These are phyloP conservation scores for Phyto melanocephala DNA, from an alignment of 2,888 invertebrate genomes.

Conservation along the genomic window DNA sequence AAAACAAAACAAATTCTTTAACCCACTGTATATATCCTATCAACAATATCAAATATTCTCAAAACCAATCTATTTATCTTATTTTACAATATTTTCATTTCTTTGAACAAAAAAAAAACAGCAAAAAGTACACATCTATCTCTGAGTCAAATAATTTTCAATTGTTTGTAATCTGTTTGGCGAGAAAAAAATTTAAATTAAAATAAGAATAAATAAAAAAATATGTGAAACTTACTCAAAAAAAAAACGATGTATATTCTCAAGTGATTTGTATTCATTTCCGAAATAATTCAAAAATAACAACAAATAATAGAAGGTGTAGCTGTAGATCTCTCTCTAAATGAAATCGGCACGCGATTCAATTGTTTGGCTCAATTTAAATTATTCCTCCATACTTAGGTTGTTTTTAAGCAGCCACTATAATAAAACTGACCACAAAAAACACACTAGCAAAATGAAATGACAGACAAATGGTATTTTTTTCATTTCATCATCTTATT, in stretches of 20 bases:
- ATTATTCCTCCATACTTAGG: constrained; percentile 36
- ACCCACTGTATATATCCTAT: constrained; percentile 6
- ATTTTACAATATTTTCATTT: background rate
- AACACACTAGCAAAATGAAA: background rate
- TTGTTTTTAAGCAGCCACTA: constrained; percentile 15
- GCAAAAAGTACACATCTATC: constrained; percentile 24
- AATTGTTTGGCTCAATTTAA: constrained; percentile 69
- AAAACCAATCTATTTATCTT: constrained; percentile 34
- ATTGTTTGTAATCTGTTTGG: constrained; percentile 51
- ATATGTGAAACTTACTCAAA: constrained; percentile 21
- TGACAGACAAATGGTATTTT: constrained; percentile 59
- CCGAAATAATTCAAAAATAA: constrained; percentile 52
- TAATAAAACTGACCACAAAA: constrained; percentile 46
- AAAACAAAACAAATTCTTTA: too few relatives aligned
- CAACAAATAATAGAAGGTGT: constrained; percentile 56
- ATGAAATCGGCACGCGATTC: constrained; percentile 78
- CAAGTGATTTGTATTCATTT: constrained; percentile 64
- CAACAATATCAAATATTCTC: constrained; percentile 4
- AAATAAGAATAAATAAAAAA: too few relatives aligned
- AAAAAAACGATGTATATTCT: constrained; percentile 12
- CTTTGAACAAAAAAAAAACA: background rate
- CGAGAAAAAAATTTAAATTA: constrained; percentile 16
- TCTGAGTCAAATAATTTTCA: constrained; percentile 47
- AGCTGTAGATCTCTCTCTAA: constrained; percentile 67
- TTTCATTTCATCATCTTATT: constrained; percentile 39